phyloP scores from a whole-genome alignment of 2,888 invertebrate genomes.

The Gnatocerus cornutus region DNA sequence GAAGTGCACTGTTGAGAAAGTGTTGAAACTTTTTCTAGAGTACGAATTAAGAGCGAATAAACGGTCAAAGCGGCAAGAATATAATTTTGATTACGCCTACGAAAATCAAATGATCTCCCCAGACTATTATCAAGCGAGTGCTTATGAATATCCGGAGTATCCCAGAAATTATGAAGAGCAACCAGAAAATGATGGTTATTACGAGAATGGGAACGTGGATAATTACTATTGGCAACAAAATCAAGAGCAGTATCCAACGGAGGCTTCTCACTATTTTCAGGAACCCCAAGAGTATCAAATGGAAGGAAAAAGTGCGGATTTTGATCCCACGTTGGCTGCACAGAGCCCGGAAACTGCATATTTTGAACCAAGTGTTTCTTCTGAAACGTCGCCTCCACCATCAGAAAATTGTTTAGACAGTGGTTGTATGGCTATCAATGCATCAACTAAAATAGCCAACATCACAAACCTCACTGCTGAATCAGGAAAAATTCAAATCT shows the following conservation, averaged over 20 bases:
- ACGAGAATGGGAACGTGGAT: neutral
- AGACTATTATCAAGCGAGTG: slow-evolving; percentile 4
- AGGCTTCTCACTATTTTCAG: too few species aligned
- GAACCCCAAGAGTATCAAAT: neutral
- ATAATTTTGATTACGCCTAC: slow-evolving; percentile 5
- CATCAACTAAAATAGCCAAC: slow-evolving; percentile 36
- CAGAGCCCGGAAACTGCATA: too few species aligned
- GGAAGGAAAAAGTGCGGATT: too few species aligned
- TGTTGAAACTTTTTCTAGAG: slow-evolving; percentile 51
- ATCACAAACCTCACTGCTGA: slow-evolving; percentile 19
- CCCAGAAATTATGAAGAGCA: neutral
- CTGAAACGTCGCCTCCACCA: neutral
- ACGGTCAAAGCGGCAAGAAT: slow-evolving; percentile 32
- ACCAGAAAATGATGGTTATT: neutral
- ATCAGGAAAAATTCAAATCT: slow-evolving; percentile 35
- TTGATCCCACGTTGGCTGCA: too few species aligned
- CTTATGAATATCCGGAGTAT: neutral
- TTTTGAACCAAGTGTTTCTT: too few species aligned
- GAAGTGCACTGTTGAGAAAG: slow-evolving; percentile 55
- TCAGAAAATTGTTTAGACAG: neutral
- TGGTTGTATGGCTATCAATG: slow-evolving; percentile 25
- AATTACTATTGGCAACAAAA: neutral
- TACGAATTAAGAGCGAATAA: slow-evolving; percentile 46
- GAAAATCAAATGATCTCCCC: neutral
- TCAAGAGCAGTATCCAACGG: neutral